Conservation (phyloP, 2,113 vertebrate species). For the Pangasianodon hypophthalmus region DNA sequence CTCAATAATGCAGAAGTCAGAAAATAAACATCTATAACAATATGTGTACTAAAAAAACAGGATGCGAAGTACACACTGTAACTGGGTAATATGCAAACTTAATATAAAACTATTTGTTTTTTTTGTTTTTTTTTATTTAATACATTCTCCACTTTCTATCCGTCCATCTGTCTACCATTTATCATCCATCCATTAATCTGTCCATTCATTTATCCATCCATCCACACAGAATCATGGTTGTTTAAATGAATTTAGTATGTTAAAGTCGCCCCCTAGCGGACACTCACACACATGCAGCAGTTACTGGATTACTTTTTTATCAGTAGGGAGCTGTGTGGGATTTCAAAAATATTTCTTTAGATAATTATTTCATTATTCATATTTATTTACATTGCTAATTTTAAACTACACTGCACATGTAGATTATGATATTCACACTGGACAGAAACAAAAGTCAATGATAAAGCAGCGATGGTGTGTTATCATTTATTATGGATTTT, state of each 20-base stretch:
- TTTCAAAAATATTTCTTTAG: too few relatives aligned
- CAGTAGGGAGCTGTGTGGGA: too few relatives aligned
- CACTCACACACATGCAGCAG: background rate
- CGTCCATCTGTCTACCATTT: background rate
- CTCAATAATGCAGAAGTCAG: background rate
- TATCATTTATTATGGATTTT: too few relatives aligned
- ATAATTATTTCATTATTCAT: too few relatives aligned
- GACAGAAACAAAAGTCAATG: too few relatives aligned
- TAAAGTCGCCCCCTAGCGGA: slow-evolving; percentile 40
- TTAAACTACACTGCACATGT: too few relatives aligned
- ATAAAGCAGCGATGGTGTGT: too few relatives aligned
- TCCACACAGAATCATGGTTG: background rate
- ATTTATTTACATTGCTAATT: too few relatives aligned
- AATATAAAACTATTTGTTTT: background rate
- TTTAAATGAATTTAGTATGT: background rate
- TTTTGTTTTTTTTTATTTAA: background rate
- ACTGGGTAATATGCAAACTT: background rate
- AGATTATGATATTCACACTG: too few relatives aligned
- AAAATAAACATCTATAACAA: background rate
- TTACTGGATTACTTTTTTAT: background rate
- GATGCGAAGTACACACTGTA: background rate
- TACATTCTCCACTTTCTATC: background rate
- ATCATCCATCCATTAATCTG: background rate
- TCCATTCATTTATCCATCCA: background rate
- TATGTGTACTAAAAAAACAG: background rate